These are phyloP conservation scores for Macaca mulatta DNA, from an alignment of 2,113 vertebrate genomes.

Conservation along the genomic window DNA sequence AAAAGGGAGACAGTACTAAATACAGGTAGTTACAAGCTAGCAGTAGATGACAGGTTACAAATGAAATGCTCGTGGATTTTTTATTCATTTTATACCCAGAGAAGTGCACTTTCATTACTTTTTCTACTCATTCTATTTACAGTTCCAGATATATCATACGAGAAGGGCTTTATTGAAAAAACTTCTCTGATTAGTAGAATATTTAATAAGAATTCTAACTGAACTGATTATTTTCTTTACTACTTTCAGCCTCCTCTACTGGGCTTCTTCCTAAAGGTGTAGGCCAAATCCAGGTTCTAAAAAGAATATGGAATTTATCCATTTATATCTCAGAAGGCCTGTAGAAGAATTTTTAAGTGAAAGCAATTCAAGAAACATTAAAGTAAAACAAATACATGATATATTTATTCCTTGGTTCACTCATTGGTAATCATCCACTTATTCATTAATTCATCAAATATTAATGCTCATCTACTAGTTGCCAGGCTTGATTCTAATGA, in stretches of 20 bases:
- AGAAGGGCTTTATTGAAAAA: neutral
- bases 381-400: neutral
- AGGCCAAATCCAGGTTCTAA: neutral
- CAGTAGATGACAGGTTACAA: conserved; percentile 7
- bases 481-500: neutral
- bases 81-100: neutral
- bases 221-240: neutral
- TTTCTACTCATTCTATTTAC: neutral
- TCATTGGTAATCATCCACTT: neutral
- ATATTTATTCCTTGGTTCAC: neutral
- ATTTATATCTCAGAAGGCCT: neutral
- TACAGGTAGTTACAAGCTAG: neutral
- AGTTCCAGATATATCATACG: neutral
- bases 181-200: neutral
- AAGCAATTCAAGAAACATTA: conserved; percentile 31
- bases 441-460: neutral
- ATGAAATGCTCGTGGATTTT: neutral
- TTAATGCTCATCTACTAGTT: neutral
- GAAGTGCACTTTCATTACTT: conserved; percentile 24
- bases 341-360: neutral
- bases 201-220: neutral
- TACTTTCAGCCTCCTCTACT: neutral
- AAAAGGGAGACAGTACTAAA: neutral
- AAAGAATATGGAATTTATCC: neutral
- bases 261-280: neutral